Conservation (phyloP, 2,888 invertebrate genomes). For the Pyrrhosoma nymphula region DNA sequence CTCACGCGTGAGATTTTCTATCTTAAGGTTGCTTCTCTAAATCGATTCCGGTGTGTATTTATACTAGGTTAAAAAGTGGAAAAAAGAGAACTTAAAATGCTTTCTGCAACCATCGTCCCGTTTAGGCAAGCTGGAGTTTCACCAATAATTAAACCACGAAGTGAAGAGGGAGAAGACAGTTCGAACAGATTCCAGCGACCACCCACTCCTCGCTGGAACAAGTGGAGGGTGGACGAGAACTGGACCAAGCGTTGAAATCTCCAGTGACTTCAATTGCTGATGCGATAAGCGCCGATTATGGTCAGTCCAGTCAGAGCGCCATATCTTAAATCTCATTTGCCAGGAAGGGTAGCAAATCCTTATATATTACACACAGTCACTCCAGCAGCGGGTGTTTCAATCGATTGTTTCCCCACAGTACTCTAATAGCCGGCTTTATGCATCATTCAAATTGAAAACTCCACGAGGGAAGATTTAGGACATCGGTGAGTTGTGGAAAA, state of each 20-base stretch:
- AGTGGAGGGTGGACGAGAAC: not conserved
- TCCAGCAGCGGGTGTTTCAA: not conserved
- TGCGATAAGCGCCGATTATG: conserved; percentile 44
- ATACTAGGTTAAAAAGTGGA: not conserved
- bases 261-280: conserved; percentile 44
- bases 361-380: not conserved
- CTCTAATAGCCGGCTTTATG: not conserved
- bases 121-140: not conserved
- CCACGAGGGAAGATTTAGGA: too few species aligned
- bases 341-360: not conserved
- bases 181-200: conserved; percentile 32
- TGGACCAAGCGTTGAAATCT: conserved; percentile 12
- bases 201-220: conserved; percentile 4
- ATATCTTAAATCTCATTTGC: conserved; percentile 39
- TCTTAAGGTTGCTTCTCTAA: not conserved
- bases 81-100: not conserved
- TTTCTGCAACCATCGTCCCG: not conserved
- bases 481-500: too few species aligned
- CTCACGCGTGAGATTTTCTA: not conserved
- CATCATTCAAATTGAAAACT: too few species aligned
- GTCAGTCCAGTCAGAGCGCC: not conserved
- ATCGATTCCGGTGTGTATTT: not conserved
- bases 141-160: not conserved
- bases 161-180: not conserved
- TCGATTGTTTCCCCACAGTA: not conserved